These are phyloP conservation scores for Calosoma granatense DNA, from an alignment of 1,140 invertebrate genomes.

Conservation along the genomic window DNA sequence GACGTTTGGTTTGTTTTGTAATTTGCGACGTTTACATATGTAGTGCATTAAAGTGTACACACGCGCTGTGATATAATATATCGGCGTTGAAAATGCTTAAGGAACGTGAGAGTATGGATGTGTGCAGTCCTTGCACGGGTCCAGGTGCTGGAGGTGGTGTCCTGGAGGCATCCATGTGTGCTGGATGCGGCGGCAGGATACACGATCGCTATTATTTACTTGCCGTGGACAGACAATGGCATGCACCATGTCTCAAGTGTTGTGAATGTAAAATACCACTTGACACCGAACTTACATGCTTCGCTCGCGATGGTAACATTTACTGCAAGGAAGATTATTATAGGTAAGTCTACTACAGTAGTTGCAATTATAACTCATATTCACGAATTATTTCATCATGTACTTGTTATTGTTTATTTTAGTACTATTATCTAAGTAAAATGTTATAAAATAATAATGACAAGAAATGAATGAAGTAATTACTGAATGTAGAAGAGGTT, in stretches of 20 bases:
- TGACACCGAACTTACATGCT: slow-evolving; percentile 81
- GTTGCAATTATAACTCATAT: no score
- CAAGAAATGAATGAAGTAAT: no score
- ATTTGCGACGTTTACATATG: no score
- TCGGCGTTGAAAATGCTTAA: slow-evolving; percentile 26
- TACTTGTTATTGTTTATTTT: no score
- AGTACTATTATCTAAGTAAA: no score
- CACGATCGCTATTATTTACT: slow-evolving; percentile 64
- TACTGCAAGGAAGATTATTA: slow-evolving; percentile 95
- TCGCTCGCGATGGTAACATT: slow-evolving; percentile 79
- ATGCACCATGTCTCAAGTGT: slow-evolving; percentile 76
- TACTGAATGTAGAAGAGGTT: no score
- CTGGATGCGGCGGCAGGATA: slow-evolving; percentile 31
- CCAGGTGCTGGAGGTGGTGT: neutral
- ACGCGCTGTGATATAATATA: no score
- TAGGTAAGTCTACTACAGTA: slow-evolving; percentile 53
- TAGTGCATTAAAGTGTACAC: no score
- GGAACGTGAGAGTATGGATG: slow-evolving; percentile 30
- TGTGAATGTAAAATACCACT: slow-evolving; percentile 75
- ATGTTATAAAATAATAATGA: no score
- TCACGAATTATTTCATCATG: neutral
- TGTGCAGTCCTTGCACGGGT: slow-evolving; percentile 23
- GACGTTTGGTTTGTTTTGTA: no score
- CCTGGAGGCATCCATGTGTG: slow-evolving; percentile 21
- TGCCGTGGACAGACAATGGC: slow-evolving; percentile 84